Percentiles rank a stretch among this genome's conserved stretches.
Evolutionary conservation across 2,888 invertebrate species (phyloP).

Genomic region (Tenthredo amoena): DNA sequence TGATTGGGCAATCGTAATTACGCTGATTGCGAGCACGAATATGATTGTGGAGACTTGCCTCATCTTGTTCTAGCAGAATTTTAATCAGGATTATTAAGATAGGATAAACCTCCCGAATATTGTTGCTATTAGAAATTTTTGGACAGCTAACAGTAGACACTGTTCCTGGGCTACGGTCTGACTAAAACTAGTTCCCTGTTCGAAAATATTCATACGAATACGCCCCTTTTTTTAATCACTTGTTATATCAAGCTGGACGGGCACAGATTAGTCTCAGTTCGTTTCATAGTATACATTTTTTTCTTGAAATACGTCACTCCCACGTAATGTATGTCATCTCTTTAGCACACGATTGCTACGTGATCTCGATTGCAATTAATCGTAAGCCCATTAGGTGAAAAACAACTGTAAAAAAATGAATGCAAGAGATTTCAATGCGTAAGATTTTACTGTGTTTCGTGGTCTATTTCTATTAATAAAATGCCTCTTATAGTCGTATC

Average conservation of each 20-base stretch:
- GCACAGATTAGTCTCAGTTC: not conserved
- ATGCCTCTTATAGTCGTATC: no score
- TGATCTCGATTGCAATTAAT: not conserved
- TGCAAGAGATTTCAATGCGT: not conserved
- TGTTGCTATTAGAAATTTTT: not conserved
- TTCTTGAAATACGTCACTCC: constrained; percentile 11
- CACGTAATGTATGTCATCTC: not conserved
- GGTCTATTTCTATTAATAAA: no score
- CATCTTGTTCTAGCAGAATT: constrained; percentile 55
- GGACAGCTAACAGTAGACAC: not conserved
- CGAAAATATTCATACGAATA: constrained; percentile 24
- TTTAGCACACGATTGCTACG: not conserved
- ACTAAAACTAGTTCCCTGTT: constrained; percentile 1
- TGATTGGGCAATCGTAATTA: constrained; percentile 63
- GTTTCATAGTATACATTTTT: not conserved
- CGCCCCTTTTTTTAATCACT: constrained; percentile 28
- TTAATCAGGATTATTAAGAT: no score
- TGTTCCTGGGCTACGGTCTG: not conserved
- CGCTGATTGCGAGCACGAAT: constrained; percentile 58
- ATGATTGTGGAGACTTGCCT: constrained; percentile 57
- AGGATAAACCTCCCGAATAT: no score
- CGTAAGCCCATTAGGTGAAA: no score
- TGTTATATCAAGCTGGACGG: not conserved
- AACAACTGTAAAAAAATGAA: not conserved
- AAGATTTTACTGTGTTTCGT: no score